These are phyloP conservation scores for Colaptes auratus DNA, from an alignment of 2,113 vertebrate species.

Conservation along the genomic window DNA sequence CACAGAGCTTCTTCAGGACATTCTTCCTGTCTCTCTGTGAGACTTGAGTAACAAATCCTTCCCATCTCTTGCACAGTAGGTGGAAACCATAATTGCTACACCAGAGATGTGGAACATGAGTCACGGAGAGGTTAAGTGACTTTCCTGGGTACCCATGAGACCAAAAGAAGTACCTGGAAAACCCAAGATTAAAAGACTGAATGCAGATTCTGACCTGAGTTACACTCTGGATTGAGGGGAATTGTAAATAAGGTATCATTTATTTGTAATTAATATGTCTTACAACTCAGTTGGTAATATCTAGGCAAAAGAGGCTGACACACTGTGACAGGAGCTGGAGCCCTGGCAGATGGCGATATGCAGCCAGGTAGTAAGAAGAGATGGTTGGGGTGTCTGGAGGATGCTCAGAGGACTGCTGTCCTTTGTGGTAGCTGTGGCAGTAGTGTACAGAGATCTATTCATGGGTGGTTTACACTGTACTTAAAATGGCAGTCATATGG, in stretches of 20 bases:
- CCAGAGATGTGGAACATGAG: not conserved
- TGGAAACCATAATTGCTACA: slow-evolving; percentile 19
- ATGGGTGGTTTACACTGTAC: not conserved
- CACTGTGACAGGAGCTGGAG: not conserved
- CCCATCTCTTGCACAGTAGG: slow-evolving; percentile 14
- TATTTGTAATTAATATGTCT: not conserved
- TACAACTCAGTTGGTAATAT: not conserved
- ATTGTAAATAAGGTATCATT: not conserved
- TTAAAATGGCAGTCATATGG: not conserved
- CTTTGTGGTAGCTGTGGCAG: fast-evolving
- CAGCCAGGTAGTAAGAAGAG: not conserved
- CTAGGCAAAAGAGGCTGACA: not conserved
- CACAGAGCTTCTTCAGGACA: not conserved
- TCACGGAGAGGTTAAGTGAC: not conserved
- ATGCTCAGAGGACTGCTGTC: not conserved
- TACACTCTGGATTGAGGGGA: not conserved
- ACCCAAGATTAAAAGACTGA: not conserved
- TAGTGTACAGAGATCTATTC: not conserved
- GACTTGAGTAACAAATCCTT: not conserved
- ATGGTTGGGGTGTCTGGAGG: not conserved
- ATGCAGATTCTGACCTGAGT: not conserved
- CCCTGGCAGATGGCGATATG: not conserved
- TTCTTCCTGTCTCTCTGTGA: not conserved
- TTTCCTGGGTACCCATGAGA: not conserved
- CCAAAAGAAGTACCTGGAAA: not conserved